These are phyloP conservation scores for Lethenteron reissneri DNA, from an alignment of 2,113 vertebrate genomes.

Conservation along the genomic window DNA sequence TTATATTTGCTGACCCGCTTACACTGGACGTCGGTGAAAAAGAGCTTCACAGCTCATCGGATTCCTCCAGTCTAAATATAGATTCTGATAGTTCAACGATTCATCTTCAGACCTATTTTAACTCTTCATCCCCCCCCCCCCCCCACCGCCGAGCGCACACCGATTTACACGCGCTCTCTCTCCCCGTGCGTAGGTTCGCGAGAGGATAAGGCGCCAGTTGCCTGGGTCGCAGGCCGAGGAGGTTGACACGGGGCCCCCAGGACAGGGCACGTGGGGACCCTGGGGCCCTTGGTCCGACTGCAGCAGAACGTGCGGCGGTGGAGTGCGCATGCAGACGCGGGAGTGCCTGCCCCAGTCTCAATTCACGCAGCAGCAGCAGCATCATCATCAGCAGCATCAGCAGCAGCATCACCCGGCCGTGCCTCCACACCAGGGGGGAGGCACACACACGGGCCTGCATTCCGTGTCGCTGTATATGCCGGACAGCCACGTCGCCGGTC, in stretches of 20 bases:
- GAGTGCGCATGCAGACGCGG: not conserved
- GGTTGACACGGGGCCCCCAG: not conserved
- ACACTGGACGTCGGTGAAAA: not conserved
- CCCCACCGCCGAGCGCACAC: not conserved
- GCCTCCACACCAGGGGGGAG: too few species aligned
- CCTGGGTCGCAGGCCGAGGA: too few species aligned
- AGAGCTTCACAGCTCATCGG: not conserved
- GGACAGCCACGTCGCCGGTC: too few species aligned
- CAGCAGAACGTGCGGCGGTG: not conserved
- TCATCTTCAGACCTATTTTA: not conserved
- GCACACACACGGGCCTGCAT: too few species aligned
- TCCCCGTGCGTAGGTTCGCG: not conserved
- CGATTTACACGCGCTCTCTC: not conserved
- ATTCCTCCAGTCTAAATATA: not conserved
- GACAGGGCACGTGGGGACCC: not conserved
- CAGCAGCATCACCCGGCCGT: too few species aligned
- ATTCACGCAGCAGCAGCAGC: too few species aligned
- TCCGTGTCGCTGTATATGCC: too few species aligned
- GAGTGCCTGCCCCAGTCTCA: not conserved
- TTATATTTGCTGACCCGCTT: not conserved
- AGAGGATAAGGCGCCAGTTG: too few species aligned
- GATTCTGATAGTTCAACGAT: not conserved
- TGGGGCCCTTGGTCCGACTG: constrained; percentile 4
- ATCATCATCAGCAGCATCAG: too few species aligned
- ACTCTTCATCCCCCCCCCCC: not conserved